phyloP scores from a whole-genome alignment of 2,888 invertebrate genomes.

The Synergus umbraculus region DNA sequence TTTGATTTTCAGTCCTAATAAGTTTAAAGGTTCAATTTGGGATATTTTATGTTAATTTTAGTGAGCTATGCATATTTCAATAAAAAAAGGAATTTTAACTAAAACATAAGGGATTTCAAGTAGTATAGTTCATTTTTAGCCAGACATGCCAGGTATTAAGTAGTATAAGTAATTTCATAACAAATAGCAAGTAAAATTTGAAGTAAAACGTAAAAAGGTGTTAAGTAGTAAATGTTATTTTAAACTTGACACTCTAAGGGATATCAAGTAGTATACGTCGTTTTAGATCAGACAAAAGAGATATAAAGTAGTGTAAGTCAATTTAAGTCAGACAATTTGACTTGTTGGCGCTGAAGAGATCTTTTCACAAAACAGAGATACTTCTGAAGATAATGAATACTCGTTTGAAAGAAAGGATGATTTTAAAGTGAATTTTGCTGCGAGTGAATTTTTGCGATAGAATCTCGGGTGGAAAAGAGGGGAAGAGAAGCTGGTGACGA shows the following conservation, averaged over 20 bases:
- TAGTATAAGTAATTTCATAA: background rate
- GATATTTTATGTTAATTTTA: no score
- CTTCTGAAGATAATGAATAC: background rate
- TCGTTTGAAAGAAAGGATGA: background rate
- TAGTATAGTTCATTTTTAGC: background rate
- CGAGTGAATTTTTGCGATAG: background rate
- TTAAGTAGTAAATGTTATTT: background rate
- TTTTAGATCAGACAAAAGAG: background rate
- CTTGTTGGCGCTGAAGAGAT: background rate
- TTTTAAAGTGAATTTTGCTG: background rate
- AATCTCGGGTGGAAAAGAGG: background rate
- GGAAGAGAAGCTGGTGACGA: slow-evolving; percentile 30
- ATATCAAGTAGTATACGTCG: background rate
- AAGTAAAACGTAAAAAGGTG: background rate
- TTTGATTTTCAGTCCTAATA: no score
- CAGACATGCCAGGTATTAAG: background rate
- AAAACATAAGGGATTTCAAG: background rate
- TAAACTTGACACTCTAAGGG: background rate
- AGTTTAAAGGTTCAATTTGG: no score
- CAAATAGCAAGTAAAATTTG: background rate
- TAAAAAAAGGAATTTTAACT: no score
- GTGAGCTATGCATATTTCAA: no score
- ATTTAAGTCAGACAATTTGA: background rate
- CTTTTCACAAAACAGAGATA: background rate
- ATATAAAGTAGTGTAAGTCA: background rate